Percentiles rank a stretch among this genome's conserved stretches.
These are phyloP conservation scores for Tuta absoluta DNA, from an alignment of 2,888 invertebrate species.

Conservation along the genomic window DNA sequence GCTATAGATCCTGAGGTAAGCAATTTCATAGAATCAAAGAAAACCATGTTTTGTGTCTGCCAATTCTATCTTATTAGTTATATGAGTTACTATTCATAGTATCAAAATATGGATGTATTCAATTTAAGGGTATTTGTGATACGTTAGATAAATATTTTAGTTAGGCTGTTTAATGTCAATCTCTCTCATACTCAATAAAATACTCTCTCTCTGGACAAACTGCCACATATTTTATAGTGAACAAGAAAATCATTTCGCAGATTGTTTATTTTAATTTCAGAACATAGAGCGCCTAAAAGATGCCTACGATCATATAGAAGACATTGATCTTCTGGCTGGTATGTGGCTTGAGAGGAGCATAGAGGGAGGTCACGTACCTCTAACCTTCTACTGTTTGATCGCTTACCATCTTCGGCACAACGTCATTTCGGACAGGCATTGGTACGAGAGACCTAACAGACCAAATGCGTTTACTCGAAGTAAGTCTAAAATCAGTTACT, in stretches of 20 bases:
- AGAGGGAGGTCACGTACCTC: conserved; percentile 90
- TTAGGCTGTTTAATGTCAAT: too few relatives aligned
- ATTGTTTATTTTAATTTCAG: conserved; percentile 35
- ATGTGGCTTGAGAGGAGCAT: conserved; percentile 90
- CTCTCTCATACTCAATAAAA: too few relatives aligned
- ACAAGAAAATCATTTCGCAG: too few relatives aligned
- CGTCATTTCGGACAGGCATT: conserved; percentile 90
- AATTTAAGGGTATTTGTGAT: too few relatives aligned
- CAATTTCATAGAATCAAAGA: too few relatives aligned
- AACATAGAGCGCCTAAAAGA: conserved; percentile 42
- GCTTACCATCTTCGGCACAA: conserved; percentile 90
- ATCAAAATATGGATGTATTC: too few relatives aligned
- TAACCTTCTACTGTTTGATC: conserved; percentile 92
- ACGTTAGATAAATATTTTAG: too few relatives aligned
- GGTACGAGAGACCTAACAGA: conserved; percentile 72
- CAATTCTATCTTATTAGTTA: too few relatives aligned
- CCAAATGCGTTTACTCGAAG: conserved; percentile 52
- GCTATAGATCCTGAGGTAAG: conserved; percentile 69
- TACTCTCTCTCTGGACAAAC: too few relatives aligned
- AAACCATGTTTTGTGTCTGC: too few relatives aligned
- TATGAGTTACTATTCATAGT: too few relatives aligned
- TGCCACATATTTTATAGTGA: too few relatives aligned
- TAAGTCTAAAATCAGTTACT: conserved; percentile 36
- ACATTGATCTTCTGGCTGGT: conserved; percentile 93
- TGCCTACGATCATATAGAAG: conserved; percentile 82